These are phyloP conservation scores for Eutolmus rufibarbis DNA, from an alignment of 2,888 invertebrate species.

Conservation along the genomic window DNA sequence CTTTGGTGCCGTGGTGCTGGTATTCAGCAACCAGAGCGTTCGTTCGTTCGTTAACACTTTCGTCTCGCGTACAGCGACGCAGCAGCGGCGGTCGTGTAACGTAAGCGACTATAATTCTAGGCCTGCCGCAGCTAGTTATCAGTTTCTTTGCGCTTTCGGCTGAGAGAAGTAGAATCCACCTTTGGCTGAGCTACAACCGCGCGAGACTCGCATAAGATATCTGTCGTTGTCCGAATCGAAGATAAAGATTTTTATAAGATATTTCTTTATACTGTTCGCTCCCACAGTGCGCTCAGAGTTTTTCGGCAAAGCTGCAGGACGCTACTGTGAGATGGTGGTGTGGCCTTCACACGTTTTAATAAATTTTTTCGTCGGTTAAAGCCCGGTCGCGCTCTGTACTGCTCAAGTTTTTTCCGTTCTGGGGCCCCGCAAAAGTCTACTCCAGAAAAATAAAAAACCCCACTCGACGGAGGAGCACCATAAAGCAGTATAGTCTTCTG, in stretches of 20 bases:
- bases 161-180: conserved; percentile 32
- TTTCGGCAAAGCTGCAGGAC: conserved; percentile 7
- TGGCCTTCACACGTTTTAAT: conserved; percentile 26
- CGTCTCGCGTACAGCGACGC: neutral
- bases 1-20: neutral
- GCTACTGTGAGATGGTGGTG: neutral
- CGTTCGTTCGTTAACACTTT: neutral
- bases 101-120: conserved; percentile 35
- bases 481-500: conserved; percentile 1
- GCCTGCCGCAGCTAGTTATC: conserved; percentile 33
- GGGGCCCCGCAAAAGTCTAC: neutral
- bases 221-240: neutral
- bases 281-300: neutral
- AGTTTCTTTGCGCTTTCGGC: conserved; percentile 37
- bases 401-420: neutral
- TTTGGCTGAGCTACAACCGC: neutral
- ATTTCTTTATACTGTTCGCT: neutral
- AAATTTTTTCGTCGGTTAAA: conserved; percentile 24
- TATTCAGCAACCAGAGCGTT: conserved; percentile 12
- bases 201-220: neutral
- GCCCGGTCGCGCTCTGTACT: neutral
- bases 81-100: neutral
- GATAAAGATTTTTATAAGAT: neutral
- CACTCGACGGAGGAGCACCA: neutral
- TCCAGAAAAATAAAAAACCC: neutral